These are phyloP conservation scores for Lordiphosa clarofinis DNA, from an alignment of 1,140 invertebrate species.

Conservation along the genomic window DNA sequence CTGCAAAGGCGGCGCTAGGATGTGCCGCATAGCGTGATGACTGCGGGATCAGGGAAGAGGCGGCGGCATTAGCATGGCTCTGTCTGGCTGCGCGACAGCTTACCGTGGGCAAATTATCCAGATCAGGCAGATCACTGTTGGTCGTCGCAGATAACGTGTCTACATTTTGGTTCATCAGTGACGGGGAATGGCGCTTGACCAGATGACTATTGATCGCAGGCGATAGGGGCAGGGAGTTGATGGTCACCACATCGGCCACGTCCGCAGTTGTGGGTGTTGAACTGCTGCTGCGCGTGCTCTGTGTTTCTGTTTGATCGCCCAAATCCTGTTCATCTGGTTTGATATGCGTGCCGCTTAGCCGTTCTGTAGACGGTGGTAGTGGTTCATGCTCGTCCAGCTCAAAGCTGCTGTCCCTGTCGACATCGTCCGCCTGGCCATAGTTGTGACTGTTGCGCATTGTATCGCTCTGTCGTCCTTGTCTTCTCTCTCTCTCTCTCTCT, in stretches of 20 bases:
- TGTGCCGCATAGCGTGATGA: constrained; percentile 59
- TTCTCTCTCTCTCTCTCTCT: background rate
- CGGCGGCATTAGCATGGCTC: constrained; percentile 14
- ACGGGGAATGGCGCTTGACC: constrained; percentile 28
- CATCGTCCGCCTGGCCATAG: constrained; percentile 36
- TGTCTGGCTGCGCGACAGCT: constrained; percentile 17
- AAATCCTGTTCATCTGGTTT: constrained; percentile 34
- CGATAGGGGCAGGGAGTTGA: constrained; percentile 52
- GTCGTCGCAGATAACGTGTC: constrained; percentile 8
- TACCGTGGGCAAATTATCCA: constrained; percentile 62
- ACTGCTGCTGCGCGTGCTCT: constrained; percentile 62
- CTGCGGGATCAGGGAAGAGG: constrained; percentile 41
- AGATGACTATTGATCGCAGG: constrained; percentile 38
- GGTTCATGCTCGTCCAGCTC: constrained; percentile 63
- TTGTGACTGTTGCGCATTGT: constrained; percentile 50
- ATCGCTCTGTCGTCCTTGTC: background rate
- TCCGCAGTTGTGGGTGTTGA: constrained; percentile 74
- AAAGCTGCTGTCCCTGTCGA: constrained; percentile 46
- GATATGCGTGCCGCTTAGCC: constrained; percentile 20
- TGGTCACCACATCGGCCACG: constrained; percentile 65
- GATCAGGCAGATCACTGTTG: constrained; percentile 29
- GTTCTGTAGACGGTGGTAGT: background rate
- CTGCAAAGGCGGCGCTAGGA: constrained; percentile 61
- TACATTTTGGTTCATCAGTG: constrained; percentile 15
- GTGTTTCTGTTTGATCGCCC: constrained; percentile 55